Percentiles rank a stretch among this genome's conserved stretches.
Conservation (phyloP, 2,113 vertebrate species). For the Dinomys branickii region DNA sequence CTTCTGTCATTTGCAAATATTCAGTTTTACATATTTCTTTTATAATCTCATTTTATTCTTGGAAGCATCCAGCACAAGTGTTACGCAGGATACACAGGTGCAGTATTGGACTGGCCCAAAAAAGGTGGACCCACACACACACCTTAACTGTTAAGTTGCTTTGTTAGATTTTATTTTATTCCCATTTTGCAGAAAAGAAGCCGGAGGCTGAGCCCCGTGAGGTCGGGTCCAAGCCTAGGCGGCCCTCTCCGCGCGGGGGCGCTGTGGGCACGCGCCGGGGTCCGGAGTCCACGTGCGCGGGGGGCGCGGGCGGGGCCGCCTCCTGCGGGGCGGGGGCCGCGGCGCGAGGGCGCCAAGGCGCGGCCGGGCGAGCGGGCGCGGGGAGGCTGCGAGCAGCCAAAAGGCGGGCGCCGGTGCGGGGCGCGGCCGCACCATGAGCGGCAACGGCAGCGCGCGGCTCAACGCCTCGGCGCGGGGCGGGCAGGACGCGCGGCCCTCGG, state of each 20-base stretch:
- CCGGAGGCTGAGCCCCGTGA: no score
- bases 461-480: slow-evolving; percentile 87
- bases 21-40: neutral
- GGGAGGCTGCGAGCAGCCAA: neutral
- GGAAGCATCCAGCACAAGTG: neutral
- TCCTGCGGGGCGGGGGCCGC: slow-evolving; percentile 65
- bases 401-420: neutral
- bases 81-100: rapidly evolving
- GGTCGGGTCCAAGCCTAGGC: neutral
- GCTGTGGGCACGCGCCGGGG: slow-evolving; percentile 20
- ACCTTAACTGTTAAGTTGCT: neutral
- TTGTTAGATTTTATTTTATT: neutral
- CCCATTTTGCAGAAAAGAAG: neutral
- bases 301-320: slow-evolving; percentile 48
- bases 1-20: neutral
- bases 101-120: rapidly evolving
- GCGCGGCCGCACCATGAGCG: slow-evolving; percentile 82
- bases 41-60: neutral
- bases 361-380: neutral
- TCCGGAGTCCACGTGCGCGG: slow-evolving; percentile 12
- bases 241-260: slow-evolving; percentile 6
- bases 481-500: slow-evolving; percentile 87
- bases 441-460: slow-evolving; percentile 88
- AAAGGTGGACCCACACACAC: neutral
- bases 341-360: neutral